A percentile compares a stretch with the other conserved stretches of the same genome.
Evolutionary conservation across 2,888 invertebrate genomes (phyloP).

Genomic region (Drosophila incognita): DNA sequence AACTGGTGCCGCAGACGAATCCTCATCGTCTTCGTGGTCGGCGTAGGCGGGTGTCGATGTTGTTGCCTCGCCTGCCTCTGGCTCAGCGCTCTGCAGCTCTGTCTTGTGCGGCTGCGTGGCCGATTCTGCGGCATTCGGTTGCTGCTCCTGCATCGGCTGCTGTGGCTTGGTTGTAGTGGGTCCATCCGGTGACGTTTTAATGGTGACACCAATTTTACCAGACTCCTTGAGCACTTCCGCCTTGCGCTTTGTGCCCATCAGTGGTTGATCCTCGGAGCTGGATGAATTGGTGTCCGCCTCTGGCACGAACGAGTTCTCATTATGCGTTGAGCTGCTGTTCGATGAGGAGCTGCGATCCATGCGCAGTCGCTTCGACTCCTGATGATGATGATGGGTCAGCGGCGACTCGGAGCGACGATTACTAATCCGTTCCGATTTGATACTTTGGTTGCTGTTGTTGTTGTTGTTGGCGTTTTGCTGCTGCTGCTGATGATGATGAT

Average conservation of each 20-base stretch:
- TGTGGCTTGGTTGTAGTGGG: conserved; percentile 73
- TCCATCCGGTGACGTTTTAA: conserved; percentile 89
- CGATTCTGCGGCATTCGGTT: conserved; percentile 74
- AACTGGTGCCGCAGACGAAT: conserved; percentile 53
- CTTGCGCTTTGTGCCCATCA: conserved; percentile 91
- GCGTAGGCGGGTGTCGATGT: conserved; percentile 47
- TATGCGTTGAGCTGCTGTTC: conserved; percentile 60
- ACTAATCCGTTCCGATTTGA: conserved; percentile 75
- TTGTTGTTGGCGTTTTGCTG: not conserved
- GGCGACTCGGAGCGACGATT: conserved; percentile 84
- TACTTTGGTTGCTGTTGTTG: conserved; percentile 58
- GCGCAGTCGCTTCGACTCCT: conserved; percentile 69
- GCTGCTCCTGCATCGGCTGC: conserved; percentile 82
- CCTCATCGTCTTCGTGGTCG: conserved; percentile 69
- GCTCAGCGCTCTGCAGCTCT: conserved; percentile 82
- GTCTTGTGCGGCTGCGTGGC: conserved; percentile 82
- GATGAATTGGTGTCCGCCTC: conserved; percentile 86
- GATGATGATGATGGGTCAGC: conserved; percentile 64
- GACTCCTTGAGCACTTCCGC: conserved; percentile 95
- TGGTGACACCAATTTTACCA: conserved; percentile 95
- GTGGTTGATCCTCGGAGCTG: conserved; percentile 87
- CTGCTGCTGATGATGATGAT: conserved; percentile 56
- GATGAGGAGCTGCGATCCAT: conserved; percentile 68
- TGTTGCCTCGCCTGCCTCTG: conserved; percentile 85
- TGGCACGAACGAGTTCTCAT: conserved; percentile 77